These are phyloP conservation scores for Jacana jacana DNA, from an alignment of 2,113 vertebrate genomes.

Conservation along the genomic window DNA sequence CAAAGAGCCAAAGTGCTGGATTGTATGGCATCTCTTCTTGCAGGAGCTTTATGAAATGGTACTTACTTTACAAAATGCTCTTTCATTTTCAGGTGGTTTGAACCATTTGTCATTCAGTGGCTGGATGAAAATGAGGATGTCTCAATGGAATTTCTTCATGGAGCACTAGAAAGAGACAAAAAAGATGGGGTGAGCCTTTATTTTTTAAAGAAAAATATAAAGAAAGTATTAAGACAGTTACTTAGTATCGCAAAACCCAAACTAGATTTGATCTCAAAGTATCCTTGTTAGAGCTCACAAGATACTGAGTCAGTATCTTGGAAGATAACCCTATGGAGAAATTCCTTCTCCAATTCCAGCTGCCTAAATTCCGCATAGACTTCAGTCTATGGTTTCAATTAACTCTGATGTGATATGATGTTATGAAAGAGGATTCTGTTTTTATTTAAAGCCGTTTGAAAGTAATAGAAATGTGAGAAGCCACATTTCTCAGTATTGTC, in stretches of 20 bases:
- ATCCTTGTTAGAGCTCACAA: neutral
- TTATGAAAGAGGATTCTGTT: neutral
- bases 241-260: neutral
- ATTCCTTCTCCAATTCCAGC: neutral
- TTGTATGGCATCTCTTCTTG: neutral
- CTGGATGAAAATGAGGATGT: slow-evolving; percentile 97
- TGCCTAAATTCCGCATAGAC: neutral
- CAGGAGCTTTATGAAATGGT: neutral
- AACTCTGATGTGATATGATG: neutral
- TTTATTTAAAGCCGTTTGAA: neutral
- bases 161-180: slow-evolving; percentile 94
- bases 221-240: neutral
- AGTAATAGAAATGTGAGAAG: neutral
- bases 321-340: neutral
- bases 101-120: slow-evolving; percentile 99
- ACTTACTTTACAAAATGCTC: neutral
- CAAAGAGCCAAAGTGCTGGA: neutral
- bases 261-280: neutral
- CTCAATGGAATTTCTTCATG: slow-evolving; percentile 96
- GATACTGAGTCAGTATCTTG: neutral
- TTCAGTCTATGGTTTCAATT: neutral
- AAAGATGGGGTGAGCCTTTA: slow-evolving; percentile 90
- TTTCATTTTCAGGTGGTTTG: slow-evolving; percentile 88
- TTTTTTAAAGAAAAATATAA: neutral
- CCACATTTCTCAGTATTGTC: neutral